Evolutionary conservation across 2,888 invertebrate genomes (phyloP).

Genomic region (Eurois occulta): DNA sequence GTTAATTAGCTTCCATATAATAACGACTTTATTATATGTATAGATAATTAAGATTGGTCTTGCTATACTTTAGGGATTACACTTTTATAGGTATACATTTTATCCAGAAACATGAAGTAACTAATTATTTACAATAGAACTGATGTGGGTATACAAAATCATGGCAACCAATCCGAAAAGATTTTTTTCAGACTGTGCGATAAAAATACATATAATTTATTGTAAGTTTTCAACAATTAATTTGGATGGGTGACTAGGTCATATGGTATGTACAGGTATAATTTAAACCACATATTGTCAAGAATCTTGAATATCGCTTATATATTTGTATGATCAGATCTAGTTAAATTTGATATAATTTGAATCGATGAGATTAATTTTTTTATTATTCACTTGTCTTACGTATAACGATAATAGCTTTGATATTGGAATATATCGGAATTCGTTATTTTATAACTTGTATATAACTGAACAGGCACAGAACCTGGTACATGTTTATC

Average conservation of each 20-base stretch:
- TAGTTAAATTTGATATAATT: slow-evolving; percentile 51
- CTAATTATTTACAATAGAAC: slow-evolving; percentile 22
- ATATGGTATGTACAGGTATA: not conserved
- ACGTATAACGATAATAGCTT: slow-evolving; percentile 47
- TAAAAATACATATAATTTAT: not conserved
- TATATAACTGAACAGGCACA: slow-evolving; percentile 58
- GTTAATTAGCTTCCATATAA: slow-evolving; percentile 9
- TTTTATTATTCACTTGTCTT: slow-evolving; percentile 38
- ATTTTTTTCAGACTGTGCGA: too few species aligned
- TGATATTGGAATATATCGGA: slow-evolving; percentile 40
- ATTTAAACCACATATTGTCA: slow-evolving; percentile 11
- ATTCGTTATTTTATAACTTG: slow-evolving; percentile 40
- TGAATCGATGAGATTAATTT: slow-evolving; percentile 53
- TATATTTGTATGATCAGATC: slow-evolving; percentile 60
- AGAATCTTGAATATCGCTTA: slow-evolving; percentile 32
- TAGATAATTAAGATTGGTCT: slow-evolving; percentile 3
- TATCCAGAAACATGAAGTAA: slow-evolving; percentile 7
- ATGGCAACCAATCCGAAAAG: slow-evolving; percentile 2
- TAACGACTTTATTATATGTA: not conserved
- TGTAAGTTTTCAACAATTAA: not conserved
- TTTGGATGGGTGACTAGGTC: slow-evolving; percentile 2
- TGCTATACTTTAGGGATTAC: not conserved
- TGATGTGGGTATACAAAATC: not conserved
- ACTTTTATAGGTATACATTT: not conserved
- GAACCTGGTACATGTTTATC: slow-evolving; percentile 53